Evolutionary conservation across 2,888 invertebrate genomes (phyloP), one percentile per base, ranked within the genome.

Genomic region (Oeneis ivallda): DNA sequence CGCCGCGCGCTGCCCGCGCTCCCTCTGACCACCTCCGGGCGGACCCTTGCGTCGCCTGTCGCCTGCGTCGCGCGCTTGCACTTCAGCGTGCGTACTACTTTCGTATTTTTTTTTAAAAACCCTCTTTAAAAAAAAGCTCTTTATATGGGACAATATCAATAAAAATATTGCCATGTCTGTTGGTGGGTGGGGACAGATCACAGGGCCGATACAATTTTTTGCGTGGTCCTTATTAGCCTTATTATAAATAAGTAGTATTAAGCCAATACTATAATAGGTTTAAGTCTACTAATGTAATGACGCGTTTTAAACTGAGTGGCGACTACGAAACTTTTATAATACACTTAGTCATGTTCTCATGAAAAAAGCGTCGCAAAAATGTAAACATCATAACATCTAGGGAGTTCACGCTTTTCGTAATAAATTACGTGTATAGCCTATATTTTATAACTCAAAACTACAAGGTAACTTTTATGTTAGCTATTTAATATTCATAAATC

Each of bases 401-500:
- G 62, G 62, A 61, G 39, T 47, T 57, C 56, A 65, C 61, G 66
- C 62, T 56, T 67, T 56, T 49, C 37, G 53, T 54, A 32, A 66
- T 68, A 63, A 58, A 66, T 63, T 65, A 68, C 64, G 53, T 41
- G 61, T 61, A 43, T 70, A 71, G 68, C 64, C 19, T 63, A 66
- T 65, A 58, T 61, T 60, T 64, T 63, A 41, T 60, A 59, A 67
- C 61, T 52, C 49, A 64, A 52, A 54, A 64, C 60, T 70, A 66
- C 52, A 58, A 41, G 43, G 73, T 71, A 67, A 64, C 17, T 57
- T 61, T 53, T 68, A 61, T 58, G 13, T 53, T 65, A 70, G 68
- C 68, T 43, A 50, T 68, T 52, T 63, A 64, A 15, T 64, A 68
- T 70, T 70, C 37, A 70, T 68, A 70, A 68, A 66, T 70, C 61